phyloP scores from a whole-genome alignment of 2,888 invertebrate genomes.

The Pyrrhosoma nymphula region DNA sequence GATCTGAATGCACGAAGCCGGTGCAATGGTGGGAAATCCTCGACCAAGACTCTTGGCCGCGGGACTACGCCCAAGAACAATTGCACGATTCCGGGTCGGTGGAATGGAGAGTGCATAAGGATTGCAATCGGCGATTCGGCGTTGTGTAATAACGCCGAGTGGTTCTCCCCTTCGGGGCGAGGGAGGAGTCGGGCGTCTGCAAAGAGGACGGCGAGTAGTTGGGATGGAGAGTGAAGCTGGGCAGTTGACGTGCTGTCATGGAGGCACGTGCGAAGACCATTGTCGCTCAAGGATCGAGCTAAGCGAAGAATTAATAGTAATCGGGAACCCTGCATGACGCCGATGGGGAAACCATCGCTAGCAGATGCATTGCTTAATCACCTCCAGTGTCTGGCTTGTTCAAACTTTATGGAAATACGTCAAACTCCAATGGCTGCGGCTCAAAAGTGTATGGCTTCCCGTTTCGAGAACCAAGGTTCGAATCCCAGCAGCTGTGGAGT shows the following conservation, averaged over 20 bases:
- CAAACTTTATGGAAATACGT: too few relatives aligned
- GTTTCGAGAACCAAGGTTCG: too few relatives aligned
- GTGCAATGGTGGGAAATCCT: neutral
- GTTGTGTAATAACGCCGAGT: neutral
- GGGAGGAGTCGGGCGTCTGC: neutral
- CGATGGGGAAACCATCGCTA: neutral
- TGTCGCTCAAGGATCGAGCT: neutral
- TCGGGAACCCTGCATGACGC: neutral
- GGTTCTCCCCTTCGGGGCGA: too few relatives aligned
- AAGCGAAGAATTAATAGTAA: neutral
- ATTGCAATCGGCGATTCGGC: neutral
- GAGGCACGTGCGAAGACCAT: neutral
- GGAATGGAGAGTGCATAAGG: neutral
- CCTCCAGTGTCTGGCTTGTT: too few relatives aligned
- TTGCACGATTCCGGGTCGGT: neutral
- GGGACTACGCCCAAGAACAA: constrained; percentile 35
- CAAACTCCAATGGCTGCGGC: too few relatives aligned
- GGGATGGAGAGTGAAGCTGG: neutral
- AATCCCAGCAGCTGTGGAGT: too few relatives aligned
- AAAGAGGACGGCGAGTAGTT: too few relatives aligned
- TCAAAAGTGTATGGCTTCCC: too few relatives aligned
- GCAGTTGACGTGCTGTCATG: neutral
- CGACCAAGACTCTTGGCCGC: neutral
- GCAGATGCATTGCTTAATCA: too few relatives aligned
- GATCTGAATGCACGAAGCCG: neutral